Conservation (phyloP, 2,113 vertebrate genomes). For the Propithecus coquereli region DNA sequence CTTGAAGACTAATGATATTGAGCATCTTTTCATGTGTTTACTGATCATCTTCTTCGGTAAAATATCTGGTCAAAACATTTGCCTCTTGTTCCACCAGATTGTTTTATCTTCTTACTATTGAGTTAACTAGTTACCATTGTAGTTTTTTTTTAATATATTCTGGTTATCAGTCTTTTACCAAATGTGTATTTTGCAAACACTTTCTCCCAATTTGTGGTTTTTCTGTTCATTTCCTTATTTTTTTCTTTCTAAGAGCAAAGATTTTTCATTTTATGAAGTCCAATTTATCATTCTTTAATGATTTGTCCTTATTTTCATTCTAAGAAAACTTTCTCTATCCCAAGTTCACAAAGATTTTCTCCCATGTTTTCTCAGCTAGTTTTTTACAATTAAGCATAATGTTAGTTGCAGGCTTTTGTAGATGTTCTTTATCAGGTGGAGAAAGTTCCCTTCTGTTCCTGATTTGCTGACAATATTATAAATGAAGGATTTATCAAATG, state of each 20-base stretch:
- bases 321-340: conserved; percentile 16
- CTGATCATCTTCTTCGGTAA: neutral
- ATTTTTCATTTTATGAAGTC: neutral
- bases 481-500: neutral
- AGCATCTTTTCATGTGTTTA: conserved; percentile 7
- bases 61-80: conserved; percentile 8
- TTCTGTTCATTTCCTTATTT: neutral
- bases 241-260: neutral
- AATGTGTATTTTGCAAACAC: conserved; percentile 21
- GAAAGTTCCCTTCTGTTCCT: neutral
- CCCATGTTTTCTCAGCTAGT: neutral
- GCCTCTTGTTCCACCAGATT: neutral
- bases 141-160: neutral
- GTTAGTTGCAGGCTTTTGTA: neutral
- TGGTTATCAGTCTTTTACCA: neutral
- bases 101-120: neutral
- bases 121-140: neutral
- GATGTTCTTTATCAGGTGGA: neutral
- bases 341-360: conserved; percentile 14
- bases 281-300: neutral
- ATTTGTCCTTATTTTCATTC: neutral
- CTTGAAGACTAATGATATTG: neutral
- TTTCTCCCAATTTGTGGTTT: neutral
- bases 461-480: neutral
- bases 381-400: neutral